Conservation (phyloP, 2,888 invertebrate species). For the Diogma glabrata region DNA sequence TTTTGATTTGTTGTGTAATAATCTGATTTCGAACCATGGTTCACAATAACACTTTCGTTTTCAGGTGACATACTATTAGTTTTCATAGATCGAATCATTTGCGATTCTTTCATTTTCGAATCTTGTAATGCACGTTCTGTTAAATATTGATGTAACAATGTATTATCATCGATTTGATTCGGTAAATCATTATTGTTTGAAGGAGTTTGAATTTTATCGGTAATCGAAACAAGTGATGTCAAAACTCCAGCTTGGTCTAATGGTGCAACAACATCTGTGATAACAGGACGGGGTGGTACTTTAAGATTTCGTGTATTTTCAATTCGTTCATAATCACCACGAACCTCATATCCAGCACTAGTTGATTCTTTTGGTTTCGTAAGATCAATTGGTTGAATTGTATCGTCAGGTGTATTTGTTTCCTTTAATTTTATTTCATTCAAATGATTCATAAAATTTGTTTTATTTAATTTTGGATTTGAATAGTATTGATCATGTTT, state of each 20-base stretch:
- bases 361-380: conserved; percentile 30
- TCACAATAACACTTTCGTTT: neutral
- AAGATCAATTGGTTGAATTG: conserved; percentile 32
- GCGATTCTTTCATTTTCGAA: conserved; percentile 58
- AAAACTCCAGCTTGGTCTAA: conserved; percentile 31
- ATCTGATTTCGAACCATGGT: conserved; percentile 4
- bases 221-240: conserved; percentile 33
- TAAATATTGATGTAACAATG: conserved; percentile 59
- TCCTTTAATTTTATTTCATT: neutral
- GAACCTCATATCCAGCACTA: too few species aligned
- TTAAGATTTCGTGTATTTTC: neutral
- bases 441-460: too few species aligned
- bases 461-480: conserved; percentile 22
- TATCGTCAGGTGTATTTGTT: conserved; percentile 9
- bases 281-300: neutral
- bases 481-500: conserved; percentile 37
- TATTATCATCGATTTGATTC: conserved; percentile 41
- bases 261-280: conserved; percentile 28
- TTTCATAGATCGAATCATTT: conserved; percentile 28
- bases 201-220: conserved; percentile 25
- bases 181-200: neutral
- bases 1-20: conserved; percentile 2
- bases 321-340: neutral
- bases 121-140: conserved; percentile 60
- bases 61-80: too few species aligned